Evolutionary conservation across 2,888 invertebrate species (phyloP).

Genomic region (Volucella inflata): DNA sequence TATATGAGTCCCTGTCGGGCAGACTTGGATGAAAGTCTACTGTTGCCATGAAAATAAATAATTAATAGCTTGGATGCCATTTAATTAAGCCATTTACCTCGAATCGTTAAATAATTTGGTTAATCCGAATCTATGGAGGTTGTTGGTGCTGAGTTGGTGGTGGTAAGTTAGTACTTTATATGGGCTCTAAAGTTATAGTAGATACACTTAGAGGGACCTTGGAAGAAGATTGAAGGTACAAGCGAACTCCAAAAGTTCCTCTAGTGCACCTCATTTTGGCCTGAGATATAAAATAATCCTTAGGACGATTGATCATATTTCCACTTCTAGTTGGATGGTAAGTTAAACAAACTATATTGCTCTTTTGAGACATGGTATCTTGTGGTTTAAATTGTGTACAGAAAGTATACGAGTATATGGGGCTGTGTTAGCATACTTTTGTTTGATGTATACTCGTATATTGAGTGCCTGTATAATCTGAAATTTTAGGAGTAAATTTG

Average conservation of each 20-base stretch:
- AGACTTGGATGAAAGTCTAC: conserved; percentile 16
- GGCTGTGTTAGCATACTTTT: background rate
- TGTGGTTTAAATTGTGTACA: background rate
- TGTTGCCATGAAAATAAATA: conserved; percentile 70
- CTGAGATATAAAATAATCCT: conserved; percentile 51
- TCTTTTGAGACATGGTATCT: conserved; percentile 56
- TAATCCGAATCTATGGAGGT: conserved; percentile 42
- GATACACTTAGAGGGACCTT: no score
- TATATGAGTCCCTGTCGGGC: conserved; percentile 51
- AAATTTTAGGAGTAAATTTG: no score
- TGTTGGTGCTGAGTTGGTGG: conserved; percentile 14
- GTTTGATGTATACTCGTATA: no score
- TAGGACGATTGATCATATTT: conserved; percentile 60
- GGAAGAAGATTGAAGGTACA: background rate
- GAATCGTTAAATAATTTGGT: conserved; percentile 76
- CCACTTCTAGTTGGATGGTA: conserved; percentile 3
- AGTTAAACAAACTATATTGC: background rate
- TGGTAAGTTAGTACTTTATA: background rate
- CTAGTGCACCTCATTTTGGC: conserved; percentile 26
- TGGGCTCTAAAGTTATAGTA: background rate
- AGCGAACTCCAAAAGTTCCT: conserved; percentile 32
- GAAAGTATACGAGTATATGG: no score
- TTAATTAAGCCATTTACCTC: conserved; percentile 78
- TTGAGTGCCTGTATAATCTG: no score
- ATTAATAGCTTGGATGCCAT: conserved; percentile 77